Conservation (phyloP, 2,797 vertebrate species). For the Okamejei kenojei region DNA sequence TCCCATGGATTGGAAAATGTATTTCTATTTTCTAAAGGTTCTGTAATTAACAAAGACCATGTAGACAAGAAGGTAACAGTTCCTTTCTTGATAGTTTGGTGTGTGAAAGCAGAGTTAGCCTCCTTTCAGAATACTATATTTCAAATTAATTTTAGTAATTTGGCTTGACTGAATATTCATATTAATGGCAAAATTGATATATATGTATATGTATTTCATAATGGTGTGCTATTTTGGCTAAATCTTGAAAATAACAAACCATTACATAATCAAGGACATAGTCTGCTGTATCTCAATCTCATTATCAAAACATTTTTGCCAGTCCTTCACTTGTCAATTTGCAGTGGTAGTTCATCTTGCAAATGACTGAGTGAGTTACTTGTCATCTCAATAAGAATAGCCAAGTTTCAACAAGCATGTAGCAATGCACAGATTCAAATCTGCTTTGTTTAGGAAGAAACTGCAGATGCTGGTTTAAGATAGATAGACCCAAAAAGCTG, state of each 20-base stretch:
- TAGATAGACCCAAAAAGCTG: no score
- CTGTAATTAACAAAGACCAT: background rate
- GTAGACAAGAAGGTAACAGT: background rate
- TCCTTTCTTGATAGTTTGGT: background rate
- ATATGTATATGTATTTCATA: background rate
- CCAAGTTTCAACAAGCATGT: conserved; percentile 57
- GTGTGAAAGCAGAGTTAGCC: background rate
- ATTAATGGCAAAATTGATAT: conserved; percentile 5
- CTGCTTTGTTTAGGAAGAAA: conserved; percentile 37
- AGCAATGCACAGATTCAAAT: conserved; percentile 58
- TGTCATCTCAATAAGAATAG: conserved; percentile 64
- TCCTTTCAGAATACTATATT: background rate
- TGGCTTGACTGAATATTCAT: background rate
- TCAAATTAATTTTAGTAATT: no score
- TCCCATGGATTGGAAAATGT: background rate
- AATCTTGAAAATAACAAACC: background rate
- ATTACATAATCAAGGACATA: conserved; percentile 56
- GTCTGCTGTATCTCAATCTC: conserved; percentile 58
- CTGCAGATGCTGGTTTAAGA: no score
- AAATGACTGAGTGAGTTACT: conserved; percentile 54
- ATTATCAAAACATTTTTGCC: conserved; percentile 71
- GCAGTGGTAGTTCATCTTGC: conserved; percentile 51
- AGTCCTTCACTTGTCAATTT: conserved; percentile 71
- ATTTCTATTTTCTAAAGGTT: background rate
- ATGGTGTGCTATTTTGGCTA: background rate